Evolutionary conservation across 2,113 vertebrate genomes (phyloP).

Genomic region (Melierax canorus): DNA sequence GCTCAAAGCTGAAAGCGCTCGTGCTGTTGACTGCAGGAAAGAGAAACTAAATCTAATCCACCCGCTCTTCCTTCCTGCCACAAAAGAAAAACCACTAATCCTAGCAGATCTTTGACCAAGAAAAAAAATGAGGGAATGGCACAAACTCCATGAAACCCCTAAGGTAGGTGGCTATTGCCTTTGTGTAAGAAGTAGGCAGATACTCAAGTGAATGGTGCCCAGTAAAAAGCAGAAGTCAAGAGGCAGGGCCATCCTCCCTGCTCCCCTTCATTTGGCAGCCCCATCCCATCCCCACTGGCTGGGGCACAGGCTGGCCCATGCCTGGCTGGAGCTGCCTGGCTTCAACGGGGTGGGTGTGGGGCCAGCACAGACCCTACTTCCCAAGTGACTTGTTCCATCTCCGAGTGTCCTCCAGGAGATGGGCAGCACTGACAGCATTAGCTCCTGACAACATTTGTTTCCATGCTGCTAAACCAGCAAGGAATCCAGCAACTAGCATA

Average conservation of each 20-base stretch:
- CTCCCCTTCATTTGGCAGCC: background rate
- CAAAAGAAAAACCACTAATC: background rate
- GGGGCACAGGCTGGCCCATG: fast-evolving
- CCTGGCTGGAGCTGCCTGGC: background rate
- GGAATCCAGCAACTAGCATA: background rate
- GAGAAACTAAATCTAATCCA: background rate
- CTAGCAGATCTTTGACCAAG: background rate
- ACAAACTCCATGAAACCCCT: background rate
- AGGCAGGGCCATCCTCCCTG: background rate
- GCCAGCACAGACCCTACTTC: background rate
- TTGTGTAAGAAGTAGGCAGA: background rate
- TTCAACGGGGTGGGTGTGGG: background rate
- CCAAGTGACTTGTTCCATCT: background rate
- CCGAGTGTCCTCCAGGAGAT: background rate
- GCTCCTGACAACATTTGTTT: background rate
- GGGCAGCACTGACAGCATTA: background rate
- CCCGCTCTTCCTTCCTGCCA: fast-evolving
- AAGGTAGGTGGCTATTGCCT: background rate
- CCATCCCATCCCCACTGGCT: fast-evolving
- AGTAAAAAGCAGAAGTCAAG: background rate
- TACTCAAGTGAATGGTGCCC: background rate
- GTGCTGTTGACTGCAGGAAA: background rate
- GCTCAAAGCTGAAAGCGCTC: background rate
- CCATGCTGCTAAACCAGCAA: background rate
- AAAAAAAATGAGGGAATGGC: background rate